Percentiles rank a stretch among this genome's conserved stretches.
phyloP scores from a whole-genome alignment of 2,113 vertebrate species.

The human region GRCh38 chrX:148529001-148529500 shows the following conservation, averaged over 20 bases:
- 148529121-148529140: background rate
- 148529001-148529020: background rate
- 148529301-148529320: background rate
- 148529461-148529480: background rate
- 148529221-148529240: background rate
- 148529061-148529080: background rate
- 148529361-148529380: background rate
- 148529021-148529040: background rate
- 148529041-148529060: background rate
- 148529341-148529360: background rate
- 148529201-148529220: background rate
- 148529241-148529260: background rate
- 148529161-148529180: background rate
- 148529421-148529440: constrained; percentile 14
- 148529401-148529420: constrained; percentile 8
- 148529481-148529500: constrained; percentile 40
- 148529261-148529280: background rate
- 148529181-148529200: background rate
- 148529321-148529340: background rate
- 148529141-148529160: background rate
- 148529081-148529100: background rate
- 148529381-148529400: background rate
- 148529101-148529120: background rate
- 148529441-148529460: background rate
- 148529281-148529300: background rate